phyloP scores from a whole-genome alignment of 2,797 vertebrate genomes.

The Microcaecilia unicolor region DNA sequence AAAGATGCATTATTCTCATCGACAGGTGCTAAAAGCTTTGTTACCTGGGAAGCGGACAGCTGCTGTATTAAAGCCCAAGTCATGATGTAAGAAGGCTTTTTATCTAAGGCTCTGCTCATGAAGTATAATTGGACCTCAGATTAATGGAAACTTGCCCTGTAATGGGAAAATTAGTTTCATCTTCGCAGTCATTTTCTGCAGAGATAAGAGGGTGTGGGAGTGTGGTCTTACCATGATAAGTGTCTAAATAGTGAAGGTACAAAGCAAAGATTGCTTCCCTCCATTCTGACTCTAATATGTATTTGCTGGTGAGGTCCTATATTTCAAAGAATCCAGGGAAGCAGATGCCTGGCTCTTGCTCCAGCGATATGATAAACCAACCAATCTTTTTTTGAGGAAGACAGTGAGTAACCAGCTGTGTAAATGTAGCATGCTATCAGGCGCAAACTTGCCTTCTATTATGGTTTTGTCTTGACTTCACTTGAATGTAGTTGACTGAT shows the following conservation, averaged over 20 bases:
- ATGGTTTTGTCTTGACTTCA: too few species aligned
- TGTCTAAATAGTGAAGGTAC: background rate
- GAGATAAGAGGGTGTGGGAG: background rate
- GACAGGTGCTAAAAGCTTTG: conserved; percentile 5
- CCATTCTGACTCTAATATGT: rapidly evolving
- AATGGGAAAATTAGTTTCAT: background rate
- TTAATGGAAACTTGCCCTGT: background rate
- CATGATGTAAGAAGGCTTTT: conserved; percentile 8
- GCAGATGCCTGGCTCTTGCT: too few species aligned
- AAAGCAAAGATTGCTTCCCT: background rate
- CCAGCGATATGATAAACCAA: too few species aligned
- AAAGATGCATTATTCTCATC: background rate
- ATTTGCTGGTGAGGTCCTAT: background rate
- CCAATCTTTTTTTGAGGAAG: too few species aligned
- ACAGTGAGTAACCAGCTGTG: too few species aligned
- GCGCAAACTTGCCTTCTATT: too few species aligned
- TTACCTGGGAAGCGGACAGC: conserved; percentile 1
- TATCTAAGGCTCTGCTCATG: background rate
- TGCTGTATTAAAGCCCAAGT: background rate
- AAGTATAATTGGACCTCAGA: conserved; percentile 7
- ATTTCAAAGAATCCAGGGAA: too few species aligned
- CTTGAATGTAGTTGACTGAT: too few species aligned
- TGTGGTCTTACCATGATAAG: rapidly evolving
- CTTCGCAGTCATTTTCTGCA: conserved; percentile 1
- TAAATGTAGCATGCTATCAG: too few species aligned